Evolutionary conservation across 2,888 invertebrate genomes (phyloP).

Genomic region (Ochropleura plecta): DNA sequence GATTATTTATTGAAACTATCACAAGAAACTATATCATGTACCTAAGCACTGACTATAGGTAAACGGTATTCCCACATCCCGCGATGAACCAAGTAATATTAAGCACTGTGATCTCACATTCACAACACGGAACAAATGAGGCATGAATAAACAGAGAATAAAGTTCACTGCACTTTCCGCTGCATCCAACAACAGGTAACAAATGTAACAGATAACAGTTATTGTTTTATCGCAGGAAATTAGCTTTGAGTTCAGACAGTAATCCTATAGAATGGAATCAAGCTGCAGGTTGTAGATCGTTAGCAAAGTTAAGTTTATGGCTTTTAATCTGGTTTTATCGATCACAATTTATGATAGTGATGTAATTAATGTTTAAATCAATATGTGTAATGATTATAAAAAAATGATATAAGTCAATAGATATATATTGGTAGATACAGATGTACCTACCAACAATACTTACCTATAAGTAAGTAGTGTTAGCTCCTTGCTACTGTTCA

Average conservation of each 20-base stretch:
- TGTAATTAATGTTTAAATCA: background rate
- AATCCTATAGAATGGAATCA: constrained; percentile 22
- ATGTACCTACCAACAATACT: too few species aligned
- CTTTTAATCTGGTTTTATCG: background rate
- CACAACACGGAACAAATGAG: constrained; percentile 76
- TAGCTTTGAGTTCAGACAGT: constrained; percentile 31
- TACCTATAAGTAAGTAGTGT: too few species aligned
- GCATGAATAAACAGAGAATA: constrained; percentile 77
- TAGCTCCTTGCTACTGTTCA: too few species aligned
- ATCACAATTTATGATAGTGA: background rate
- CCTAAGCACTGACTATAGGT: too few species aligned
- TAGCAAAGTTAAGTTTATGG: constrained; percentile 4
- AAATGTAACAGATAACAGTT: constrained; percentile 23
- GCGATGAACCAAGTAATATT: constrained; percentile 42
- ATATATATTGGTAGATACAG: too few species aligned
- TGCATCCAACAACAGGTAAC: constrained; percentile 53
- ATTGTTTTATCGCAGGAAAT: constrained; percentile 53
- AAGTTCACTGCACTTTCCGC: constrained; percentile 78
- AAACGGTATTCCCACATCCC: background rate
- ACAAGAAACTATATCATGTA: background rate
- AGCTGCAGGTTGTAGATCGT: constrained; percentile 1
- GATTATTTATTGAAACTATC: background rate
- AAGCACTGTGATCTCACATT: constrained; percentile 67
- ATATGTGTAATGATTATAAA: too few species aligned
- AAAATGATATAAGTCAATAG: too few species aligned